These are phyloP conservation scores for Mactromeris polynyma DNA, from an alignment of 2,888 invertebrate species.

Conservation along the genomic window DNA sequence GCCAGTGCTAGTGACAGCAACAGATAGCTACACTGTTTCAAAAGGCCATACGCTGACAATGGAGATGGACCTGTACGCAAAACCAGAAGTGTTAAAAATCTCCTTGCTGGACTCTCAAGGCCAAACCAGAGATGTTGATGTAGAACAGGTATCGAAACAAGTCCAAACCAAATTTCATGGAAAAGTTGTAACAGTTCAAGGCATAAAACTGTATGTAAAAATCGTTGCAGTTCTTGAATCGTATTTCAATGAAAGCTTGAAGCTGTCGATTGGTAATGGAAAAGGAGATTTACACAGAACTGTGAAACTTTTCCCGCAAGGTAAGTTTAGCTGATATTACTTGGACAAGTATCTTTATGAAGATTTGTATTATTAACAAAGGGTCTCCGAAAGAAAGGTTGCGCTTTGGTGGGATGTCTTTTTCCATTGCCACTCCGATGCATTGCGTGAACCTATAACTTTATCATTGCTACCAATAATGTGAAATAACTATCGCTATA, in stretches of 20 bases:
- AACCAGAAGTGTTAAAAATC: neutral
- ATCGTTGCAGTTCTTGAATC: neutral
- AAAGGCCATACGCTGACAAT: slow-evolving; percentile 16
- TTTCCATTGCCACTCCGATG: no score
- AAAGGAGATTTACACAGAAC: neutral
- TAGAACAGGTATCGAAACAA: no score
- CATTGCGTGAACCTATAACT: no score
- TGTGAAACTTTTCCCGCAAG: neutral
- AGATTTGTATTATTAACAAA: no score
- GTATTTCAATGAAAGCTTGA: neutral
- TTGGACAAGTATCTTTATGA: no score
- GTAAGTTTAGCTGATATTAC: neutral
- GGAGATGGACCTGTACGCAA: neutral
- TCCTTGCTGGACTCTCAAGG: no score
- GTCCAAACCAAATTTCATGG: neutral
- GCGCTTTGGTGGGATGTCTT: no score
- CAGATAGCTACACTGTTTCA: slow-evolving; percentile 28
- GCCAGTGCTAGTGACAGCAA: neutral
- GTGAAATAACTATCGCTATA: no score
- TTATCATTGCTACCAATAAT: no score
- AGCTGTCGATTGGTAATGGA: neutral
- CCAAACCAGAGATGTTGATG: no score
- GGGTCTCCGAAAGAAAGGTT: no score
- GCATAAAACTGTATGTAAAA: neutral
- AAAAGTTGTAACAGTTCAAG: neutral